These are phyloP conservation scores for Notarius quadriscutis DNA, from an alignment of 2,113 vertebrate genomes.

Conservation along the genomic window DNA sequence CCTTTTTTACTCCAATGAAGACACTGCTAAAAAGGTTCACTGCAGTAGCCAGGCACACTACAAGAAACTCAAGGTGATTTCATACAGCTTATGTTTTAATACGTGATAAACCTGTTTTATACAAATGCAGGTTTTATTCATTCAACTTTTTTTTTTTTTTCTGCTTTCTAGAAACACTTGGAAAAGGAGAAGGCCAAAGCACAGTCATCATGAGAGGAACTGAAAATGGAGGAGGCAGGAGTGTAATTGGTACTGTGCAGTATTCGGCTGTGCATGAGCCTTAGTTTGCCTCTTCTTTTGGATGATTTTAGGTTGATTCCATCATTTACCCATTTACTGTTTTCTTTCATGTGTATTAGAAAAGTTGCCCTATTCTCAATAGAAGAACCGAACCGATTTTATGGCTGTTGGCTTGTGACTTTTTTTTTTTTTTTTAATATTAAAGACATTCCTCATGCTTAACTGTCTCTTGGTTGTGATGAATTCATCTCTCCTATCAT, in stretches of 20 bases:
- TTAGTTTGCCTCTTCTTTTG: neutral
- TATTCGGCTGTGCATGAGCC: slow-evolving; percentile 1
- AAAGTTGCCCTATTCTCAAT: neutral
- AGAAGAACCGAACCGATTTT: neutral
- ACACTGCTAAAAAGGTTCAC: slow-evolving; percentile 91
- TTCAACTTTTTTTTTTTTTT: neutral
- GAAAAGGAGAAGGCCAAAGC: slow-evolving; percentile 68
- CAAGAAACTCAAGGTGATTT: slow-evolving; percentile 90
- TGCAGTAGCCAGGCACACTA: slow-evolving; percentile 95
- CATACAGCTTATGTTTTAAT: too few species aligned
- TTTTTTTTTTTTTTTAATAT: neutral
- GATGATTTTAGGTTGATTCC: slow-evolving; percentile 1
- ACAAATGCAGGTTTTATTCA: neutral
- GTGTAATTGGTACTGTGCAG: neutral
- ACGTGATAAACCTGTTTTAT: neutral
- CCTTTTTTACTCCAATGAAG: slow-evolving; percentile 95
- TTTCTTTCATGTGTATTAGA: neutral
- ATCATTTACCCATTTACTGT: neutral
- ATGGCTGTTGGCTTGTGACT: neutral
- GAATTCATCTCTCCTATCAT: neutral
- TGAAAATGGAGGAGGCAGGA: neutral
- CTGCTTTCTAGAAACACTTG: slow-evolving; percentile 69
- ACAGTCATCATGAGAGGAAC: slow-evolving; percentile 58
- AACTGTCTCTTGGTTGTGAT: neutral
- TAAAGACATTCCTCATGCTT: slow-evolving; percentile 10